Conservation (phyloP, 2,888 invertebrate genomes). For the Leptinotarsa rubiginosa region DNA sequence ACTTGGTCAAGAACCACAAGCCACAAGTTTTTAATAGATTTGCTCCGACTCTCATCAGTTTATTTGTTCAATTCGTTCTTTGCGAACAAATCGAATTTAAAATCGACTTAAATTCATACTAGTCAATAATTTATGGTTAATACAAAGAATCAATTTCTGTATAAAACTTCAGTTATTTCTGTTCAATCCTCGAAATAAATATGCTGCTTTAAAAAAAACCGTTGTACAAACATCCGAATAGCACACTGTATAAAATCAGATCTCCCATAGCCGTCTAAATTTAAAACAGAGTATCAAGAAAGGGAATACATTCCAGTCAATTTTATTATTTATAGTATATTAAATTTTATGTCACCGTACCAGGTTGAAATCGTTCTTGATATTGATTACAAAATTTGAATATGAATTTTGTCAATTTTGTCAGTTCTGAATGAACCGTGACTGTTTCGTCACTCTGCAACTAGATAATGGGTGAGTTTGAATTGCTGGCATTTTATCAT, state of each 20-base stretch:
- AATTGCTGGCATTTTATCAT: not conserved
- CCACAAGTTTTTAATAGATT: too few species aligned
- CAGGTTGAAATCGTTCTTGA: constrained; percentile 47
- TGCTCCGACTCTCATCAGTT: too few species aligned
- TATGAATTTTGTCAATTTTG: not conserved
- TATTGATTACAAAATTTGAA: constrained; percentile 40
- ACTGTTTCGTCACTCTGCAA: not conserved
- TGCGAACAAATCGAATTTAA: not conserved
- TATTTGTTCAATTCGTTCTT: too few species aligned
- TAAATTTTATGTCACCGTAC: constrained; percentile 40
- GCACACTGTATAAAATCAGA: not conserved
- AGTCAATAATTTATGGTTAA: not conserved
- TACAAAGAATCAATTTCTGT: not conserved
- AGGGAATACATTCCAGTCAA: not conserved
- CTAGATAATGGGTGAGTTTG: constrained; percentile 1
- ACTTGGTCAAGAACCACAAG: too few species aligned
- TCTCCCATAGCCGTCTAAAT: not conserved
- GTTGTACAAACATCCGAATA: not conserved
- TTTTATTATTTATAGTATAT: constrained; percentile 13
- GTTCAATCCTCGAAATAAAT: not conserved
- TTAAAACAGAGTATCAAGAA: constrained; percentile 3
- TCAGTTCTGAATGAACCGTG: constrained; percentile 1
- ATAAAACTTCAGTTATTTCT: not conserved
- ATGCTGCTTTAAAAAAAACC: not conserved
- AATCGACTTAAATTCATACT: too few species aligned